A percentile compares a stretch with the other conserved stretches of the same genome.
These are phyloP conservation scores for Plodia interpunctella DNA, from an alignment of 1,140 invertebrate species.

Conservation along the genomic window DNA sequence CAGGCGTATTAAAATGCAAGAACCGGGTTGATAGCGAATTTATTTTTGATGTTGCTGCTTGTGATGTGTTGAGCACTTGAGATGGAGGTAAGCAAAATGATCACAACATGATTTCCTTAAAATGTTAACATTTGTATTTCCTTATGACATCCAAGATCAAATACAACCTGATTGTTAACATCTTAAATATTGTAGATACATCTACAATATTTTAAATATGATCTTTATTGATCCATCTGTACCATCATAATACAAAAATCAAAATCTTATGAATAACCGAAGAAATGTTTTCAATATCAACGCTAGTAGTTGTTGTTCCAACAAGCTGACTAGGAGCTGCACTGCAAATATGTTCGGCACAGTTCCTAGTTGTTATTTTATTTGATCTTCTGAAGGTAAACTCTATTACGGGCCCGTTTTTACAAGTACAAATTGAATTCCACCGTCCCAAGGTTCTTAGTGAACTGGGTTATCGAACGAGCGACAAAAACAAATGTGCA, in stretches of 20 bases:
- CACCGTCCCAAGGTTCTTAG: constrained; percentile 48
- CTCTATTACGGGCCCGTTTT: constrained; percentile 70
- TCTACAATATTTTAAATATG: too few species aligned
- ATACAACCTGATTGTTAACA: too few species aligned
- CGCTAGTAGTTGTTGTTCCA: constrained; percentile 17
- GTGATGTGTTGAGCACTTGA: not conserved
- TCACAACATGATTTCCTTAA: too few species aligned
- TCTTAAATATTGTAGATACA: too few species aligned
- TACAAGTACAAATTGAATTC: constrained; percentile 72
- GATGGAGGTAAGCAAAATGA: too few species aligned
- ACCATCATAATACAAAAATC: too few species aligned
- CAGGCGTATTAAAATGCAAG: constrained; percentile 9
- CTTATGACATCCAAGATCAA: too few species aligned
- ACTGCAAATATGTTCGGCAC: constrained; percentile 33
- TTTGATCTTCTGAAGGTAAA: constrained; percentile 66
- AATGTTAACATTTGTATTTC: too few species aligned
- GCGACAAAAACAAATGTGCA: constrained; percentile 6
- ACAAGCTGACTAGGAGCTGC: constrained; percentile 19
- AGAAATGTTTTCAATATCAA: constrained; percentile 7
- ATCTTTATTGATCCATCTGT: too few species aligned
- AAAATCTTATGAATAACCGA: not conserved
- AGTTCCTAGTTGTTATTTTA: constrained; percentile 55
- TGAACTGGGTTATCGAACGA: constrained; percentile 56
- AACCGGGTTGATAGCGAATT: constrained; percentile 1
- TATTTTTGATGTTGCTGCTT: not conserved